Conservation (phyloP, 2,797 vertebrate genomes). For the Pipistrellus kuhlii region DNA sequence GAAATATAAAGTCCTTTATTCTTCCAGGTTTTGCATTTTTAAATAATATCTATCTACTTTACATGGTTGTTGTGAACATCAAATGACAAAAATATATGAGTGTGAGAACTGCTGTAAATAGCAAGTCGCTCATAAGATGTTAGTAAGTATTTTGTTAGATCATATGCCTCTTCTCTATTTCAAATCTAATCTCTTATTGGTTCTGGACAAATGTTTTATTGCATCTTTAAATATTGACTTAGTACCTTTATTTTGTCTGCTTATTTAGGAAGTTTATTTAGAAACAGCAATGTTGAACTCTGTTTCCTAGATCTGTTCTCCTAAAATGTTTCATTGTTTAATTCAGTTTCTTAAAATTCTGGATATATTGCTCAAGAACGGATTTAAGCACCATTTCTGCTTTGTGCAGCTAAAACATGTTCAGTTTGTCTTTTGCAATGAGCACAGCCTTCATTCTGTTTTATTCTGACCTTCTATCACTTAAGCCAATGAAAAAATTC, state of each 20-base stretch:
- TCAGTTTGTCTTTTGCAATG: slow-evolving; percentile 9
- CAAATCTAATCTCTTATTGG: slow-evolving; percentile 24
- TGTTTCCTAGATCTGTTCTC: background rate
- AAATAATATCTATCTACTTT: background rate
- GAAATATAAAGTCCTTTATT: background rate
- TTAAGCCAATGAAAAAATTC: slow-evolving; percentile 3
- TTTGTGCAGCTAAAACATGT: slow-evolving; percentile 43
- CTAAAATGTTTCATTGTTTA: slow-evolving; percentile 51
- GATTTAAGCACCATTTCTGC: slow-evolving; percentile 31
- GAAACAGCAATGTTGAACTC: slow-evolving; percentile 1
- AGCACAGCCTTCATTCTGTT: slow-evolving; percentile 26
- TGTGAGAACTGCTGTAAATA: slow-evolving; percentile 16
- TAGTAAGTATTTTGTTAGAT: background rate
- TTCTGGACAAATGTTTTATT: slow-evolving; percentile 32
- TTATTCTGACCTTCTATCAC: slow-evolving; percentile 48
- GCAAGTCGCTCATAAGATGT: background rate
- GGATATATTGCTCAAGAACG: background rate
- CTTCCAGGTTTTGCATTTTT: background rate
- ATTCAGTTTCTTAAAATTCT: slow-evolving; percentile 50
- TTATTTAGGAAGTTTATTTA: slow-evolving; percentile 13
- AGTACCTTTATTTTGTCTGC: background rate
- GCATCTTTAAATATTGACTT: slow-evolving; percentile 31
- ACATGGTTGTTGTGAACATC: background rate
- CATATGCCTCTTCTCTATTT: background rate
- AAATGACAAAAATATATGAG: background rate